Conservation (phyloP, 2,888 invertebrate genomes). For the Scaptomyza cyrtandrae region DNA sequence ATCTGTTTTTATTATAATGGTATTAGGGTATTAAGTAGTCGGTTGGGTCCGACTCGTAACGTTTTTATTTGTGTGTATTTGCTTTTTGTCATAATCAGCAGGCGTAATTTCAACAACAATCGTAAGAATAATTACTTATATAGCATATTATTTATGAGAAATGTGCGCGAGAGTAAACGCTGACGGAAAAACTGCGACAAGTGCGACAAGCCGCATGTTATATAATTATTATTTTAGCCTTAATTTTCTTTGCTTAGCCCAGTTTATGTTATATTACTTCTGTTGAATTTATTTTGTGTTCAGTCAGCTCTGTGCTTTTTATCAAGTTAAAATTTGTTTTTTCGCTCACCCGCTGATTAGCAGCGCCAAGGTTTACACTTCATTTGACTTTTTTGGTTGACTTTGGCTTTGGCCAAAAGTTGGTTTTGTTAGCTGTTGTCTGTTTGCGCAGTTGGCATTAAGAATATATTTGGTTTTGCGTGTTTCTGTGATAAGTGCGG, state of each 20-base stretch:
- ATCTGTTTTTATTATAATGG: neutral
- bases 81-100: conserved; percentile 37
- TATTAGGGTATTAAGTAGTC: neutral
- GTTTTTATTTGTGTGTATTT: neutral
- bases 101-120: conserved; percentile 31
- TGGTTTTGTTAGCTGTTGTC: neutral
- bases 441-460: conserved; percentile 35
- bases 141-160: conserved; percentile 50
- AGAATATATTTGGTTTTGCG: conserved; percentile 14
- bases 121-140: conserved; percentile 55
- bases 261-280: conserved; percentile 40
- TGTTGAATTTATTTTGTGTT: conserved; percentile 26
- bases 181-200: conserved; percentile 15
- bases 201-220: conserved; percentile 24
- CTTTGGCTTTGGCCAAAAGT: conserved; percentile 30
- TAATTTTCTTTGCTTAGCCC: conserved; percentile 53
- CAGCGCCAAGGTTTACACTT: conserved; percentile 51
- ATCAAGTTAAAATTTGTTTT: conserved; percentile 1
- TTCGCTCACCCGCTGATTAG: conserved; percentile 47
- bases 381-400: conserved; percentile 39
- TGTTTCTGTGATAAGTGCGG: conserved; percentile 26
- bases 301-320: neutral
- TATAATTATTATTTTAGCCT: conserved; percentile 53
- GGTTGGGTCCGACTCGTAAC: neutral
- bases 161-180: conserved; percentile 6